phyloP scores from a whole-genome alignment of 2,797 vertebrate species.

The Smutsia temminckii region DNA sequence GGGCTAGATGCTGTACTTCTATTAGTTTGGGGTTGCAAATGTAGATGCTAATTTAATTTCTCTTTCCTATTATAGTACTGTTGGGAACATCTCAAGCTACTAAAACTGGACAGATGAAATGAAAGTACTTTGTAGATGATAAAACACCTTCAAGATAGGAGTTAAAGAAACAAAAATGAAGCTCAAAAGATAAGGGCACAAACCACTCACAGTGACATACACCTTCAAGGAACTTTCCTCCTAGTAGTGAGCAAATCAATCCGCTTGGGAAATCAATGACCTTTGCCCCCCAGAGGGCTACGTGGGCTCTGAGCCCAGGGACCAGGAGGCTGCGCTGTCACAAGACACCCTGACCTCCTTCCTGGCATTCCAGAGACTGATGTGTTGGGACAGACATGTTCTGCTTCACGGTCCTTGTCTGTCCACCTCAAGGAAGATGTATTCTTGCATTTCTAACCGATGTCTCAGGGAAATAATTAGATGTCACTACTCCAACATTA shows the following conservation, averaged over 20 bases:
- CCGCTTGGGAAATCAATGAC: neutral
- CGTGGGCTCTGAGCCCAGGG: neutral
- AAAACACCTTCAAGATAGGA: neutral
- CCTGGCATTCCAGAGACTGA: neutral
- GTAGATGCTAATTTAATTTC: neutral
- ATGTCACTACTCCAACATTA: slow-evolving; percentile 65
- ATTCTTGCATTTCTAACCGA: slow-evolving; percentile 68
- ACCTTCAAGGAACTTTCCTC: neutral
- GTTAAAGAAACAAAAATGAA: neutral
- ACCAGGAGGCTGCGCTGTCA: neutral
- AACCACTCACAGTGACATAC: neutral
- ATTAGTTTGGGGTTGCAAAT: neutral
- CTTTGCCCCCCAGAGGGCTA: neutral
- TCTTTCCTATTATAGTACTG: neutral
- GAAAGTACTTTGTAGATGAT: neutral
- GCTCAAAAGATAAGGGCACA: neutral
- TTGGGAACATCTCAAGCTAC: neutral
- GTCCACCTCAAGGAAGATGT: slow-evolving; percentile 60
- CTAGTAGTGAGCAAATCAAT: neutral
- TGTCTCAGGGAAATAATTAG: slow-evolving; percentile 70
- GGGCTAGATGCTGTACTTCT: fast-evolving
- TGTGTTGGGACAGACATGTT: neutral
- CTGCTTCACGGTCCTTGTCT: neutral
- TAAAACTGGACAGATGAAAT: neutral
- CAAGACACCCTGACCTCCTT: neutral